These are phyloP conservation scores for Phalacrocorax pelagicus DNA, from an alignment of 2,113 vertebrate genomes.

Conservation along the genomic window DNA sequence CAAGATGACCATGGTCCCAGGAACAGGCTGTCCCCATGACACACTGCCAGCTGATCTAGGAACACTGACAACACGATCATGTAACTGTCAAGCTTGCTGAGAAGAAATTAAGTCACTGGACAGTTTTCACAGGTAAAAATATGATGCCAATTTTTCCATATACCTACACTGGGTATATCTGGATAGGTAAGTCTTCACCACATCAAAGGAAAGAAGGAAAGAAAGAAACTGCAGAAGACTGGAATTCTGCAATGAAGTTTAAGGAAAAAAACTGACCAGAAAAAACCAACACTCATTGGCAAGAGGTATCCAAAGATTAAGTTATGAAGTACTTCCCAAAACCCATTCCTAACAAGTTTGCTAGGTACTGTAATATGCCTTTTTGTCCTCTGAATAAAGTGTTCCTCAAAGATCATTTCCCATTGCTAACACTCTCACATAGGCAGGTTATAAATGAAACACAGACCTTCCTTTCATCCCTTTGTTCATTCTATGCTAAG, in stretches of 20 bases:
- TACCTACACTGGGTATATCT: not conserved
- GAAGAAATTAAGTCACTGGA: not conserved
- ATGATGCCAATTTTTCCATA: not conserved
- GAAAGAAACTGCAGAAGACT: not conserved
- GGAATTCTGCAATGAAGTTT: not conserved
- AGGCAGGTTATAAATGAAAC: not conserved
- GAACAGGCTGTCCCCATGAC: conserved; percentile 7
- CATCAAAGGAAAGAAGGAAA: not conserved
- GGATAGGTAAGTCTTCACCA: not conserved
- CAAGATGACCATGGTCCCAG: not conserved
- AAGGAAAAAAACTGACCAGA: not conserved
- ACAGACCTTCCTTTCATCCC: not conserved
- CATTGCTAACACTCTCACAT: not conserved
- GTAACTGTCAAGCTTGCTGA: not conserved
- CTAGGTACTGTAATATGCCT: not conserved
- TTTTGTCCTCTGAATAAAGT: not conserved
- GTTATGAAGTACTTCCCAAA: not conserved
- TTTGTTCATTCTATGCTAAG: not conserved
- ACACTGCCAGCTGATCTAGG: not conserved
- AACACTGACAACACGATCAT: not conserved
- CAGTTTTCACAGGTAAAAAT: not conserved
- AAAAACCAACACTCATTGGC: not conserved
- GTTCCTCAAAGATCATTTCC: not conserved
- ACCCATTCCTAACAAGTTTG: not conserved
- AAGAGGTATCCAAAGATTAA: not conserved